A percentile compares a stretch with the other conserved stretches of the same genome.
Evolutionary conservation across 2,888 invertebrate species (phyloP).

Genomic region (Heliothis peltigera): DNA sequence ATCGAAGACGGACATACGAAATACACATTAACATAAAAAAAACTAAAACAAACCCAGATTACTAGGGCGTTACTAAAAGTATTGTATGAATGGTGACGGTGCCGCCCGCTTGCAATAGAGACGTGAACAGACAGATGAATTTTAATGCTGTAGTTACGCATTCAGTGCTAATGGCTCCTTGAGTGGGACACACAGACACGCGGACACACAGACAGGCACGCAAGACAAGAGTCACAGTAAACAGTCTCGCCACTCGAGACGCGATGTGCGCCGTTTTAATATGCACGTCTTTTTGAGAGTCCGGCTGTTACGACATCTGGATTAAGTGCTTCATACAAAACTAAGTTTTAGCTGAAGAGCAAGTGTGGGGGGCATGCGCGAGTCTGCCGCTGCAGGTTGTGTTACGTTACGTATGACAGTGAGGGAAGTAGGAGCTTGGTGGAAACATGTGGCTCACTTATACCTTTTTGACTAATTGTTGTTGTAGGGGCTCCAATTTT

Average conservation of each 20-base stretch:
- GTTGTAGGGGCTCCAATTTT: too few species aligned
- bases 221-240: slow-evolving; percentile 46
- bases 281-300: slow-evolving; percentile 46
- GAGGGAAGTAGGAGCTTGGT: not conserved
- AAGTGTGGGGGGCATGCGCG: not conserved
- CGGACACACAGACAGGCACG: slow-evolving; percentile 23
- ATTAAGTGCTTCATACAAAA: slow-evolving; percentile 14
- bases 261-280: slow-evolving; percentile 44
- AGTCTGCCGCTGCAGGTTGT: not conserved
- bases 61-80: slow-evolving; percentile 37
- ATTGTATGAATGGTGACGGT: slow-evolving; percentile 42
- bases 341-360: slow-evolving; percentile 1
- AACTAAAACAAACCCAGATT: slow-evolving; percentile 19
- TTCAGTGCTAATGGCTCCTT: slow-evolving; percentile 75
- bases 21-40: slow-evolving; percentile 1
- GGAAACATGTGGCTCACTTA: too few species aligned
- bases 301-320: slow-evolving; percentile 23
- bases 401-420: not conserved
- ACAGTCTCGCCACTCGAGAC: slow-evolving; percentile 51
- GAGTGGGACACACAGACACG: slow-evolving; percentile 61
- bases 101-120: slow-evolving; percentile 58
- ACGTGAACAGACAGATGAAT: slow-evolving; percentile 73
- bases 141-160: slow-evolving; percentile 74
- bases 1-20: too few species aligned
- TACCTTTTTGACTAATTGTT: too few species aligned